These are phyloP conservation scores for Trididemnum clinides DNA, from an alignment of 23 tunicate genomes.

Conservation along the genomic window DNA sequence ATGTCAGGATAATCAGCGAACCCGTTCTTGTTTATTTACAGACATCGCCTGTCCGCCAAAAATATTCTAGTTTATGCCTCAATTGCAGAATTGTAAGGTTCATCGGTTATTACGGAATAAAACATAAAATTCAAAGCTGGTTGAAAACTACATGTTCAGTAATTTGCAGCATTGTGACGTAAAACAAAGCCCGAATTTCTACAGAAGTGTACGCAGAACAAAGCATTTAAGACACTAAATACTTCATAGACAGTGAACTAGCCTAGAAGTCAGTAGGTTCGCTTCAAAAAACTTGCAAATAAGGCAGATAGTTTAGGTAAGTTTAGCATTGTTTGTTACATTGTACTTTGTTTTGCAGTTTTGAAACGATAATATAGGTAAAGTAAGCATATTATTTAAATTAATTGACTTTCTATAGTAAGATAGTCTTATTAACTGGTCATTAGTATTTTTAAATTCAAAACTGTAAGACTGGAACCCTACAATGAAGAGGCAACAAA, in stretches of 20 bases:
- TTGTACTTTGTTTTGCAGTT: slow-evolving; percentile 19
- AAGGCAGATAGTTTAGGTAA: slow-evolving; percentile 20
- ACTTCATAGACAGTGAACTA: slow-evolving; percentile 20
- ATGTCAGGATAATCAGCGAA: slow-evolving; percentile 13
- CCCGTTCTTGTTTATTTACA: slow-evolving; percentile 18
- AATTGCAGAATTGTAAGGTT: slow-evolving; percentile 17
- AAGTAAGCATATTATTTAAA: slow-evolving; percentile 17
- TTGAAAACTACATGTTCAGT: slow-evolving; percentile 20
- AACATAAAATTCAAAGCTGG: slow-evolving; percentile 19
- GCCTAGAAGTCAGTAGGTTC: slow-evolving; percentile 23
- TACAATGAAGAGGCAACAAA: slow-evolving; percentile 26
- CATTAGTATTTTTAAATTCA: slow-evolving; percentile 29
- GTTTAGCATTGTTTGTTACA: slow-evolving; percentile 19
- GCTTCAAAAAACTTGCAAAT: slow-evolving; percentile 16
- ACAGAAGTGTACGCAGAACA: slow-evolving; percentile 19
- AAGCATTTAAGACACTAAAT: slow-evolving; percentile 15
- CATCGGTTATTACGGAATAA: slow-evolving; percentile 21
- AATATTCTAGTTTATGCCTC: slow-evolving; percentile 14
- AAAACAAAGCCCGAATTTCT: slow-evolving; percentile 20
- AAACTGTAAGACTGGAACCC: slow-evolving; percentile 32
- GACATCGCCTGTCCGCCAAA: slow-evolving; percentile 24
- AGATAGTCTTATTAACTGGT: slow-evolving; percentile 20
- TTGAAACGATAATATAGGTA: slow-evolving; percentile 10
- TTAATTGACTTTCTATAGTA: slow-evolving; percentile 15
- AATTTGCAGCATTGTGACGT: slow-evolving; percentile 21